Evolutionary conservation across 2,113 vertebrate species (phyloP), one percentile per base, ranked within the genome.

Genomic region (Mus spicilegus): DNA sequence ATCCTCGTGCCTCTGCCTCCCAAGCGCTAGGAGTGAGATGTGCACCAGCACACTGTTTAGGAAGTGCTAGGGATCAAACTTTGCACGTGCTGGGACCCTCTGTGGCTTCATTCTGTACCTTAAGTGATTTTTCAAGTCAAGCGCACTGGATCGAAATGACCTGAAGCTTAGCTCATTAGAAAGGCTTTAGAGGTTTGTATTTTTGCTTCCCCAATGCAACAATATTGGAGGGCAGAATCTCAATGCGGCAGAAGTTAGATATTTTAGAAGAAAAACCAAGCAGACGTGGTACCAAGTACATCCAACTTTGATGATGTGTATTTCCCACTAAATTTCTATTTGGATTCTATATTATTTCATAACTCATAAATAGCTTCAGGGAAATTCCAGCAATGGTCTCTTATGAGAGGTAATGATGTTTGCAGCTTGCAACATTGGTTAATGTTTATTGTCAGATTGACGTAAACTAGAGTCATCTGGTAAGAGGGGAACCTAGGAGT

Each of bases 201-300:
- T 81, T 96, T 96, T 94, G 49, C 2, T 95, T 94, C 56, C 24
- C 49, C 51, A 33, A 36, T 90, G 80, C 89, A 63, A 94, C 7
- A 22, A 7, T n/a, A 51, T 46, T 75, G 39, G 73, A 94, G 13
- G 54, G 56, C 19, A 70, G 28, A 46, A 85, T 85, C 19, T 92
- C 81, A 87, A 67, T 96, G 80, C 70, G 7, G 51, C 42, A 58
- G 77, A 91, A 54, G 58, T 89, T 89, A 89, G 30, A n/a, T 42
- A 89, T 69, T 17, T 90, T 84, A 61, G 19, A 92, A 80, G 75
- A 4, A 77, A 87, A 58, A 30, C 86, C 56, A 86, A 46, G 28
- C 19, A 75, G 65, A 84, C 0, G 13, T n/a, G 2, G 7, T 81
- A 2, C 81, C n/a, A 80, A 56, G 76, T 46, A 49, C 12, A 87